These are phyloP conservation scores for Synaphobranchus kaupii DNA, from an alignment of 2,797 vertebrate species.

Conservation along the genomic window DNA sequence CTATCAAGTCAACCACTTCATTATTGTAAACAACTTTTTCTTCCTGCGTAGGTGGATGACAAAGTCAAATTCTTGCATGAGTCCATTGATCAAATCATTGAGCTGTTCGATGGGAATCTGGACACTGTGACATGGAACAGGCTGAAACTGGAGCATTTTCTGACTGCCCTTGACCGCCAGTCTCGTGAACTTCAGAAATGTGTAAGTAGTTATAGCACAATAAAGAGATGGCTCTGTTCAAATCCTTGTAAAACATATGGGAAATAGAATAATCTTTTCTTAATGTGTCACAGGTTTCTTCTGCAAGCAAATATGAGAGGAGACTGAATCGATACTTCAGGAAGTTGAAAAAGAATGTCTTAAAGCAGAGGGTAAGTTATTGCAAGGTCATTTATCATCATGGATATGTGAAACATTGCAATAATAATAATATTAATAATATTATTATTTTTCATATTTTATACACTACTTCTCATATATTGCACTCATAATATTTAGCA, in stretches of 20 bases:
- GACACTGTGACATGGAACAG: slow-evolving; percentile 27
- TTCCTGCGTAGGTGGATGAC: neutral
- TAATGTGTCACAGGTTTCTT: slow-evolving; percentile 16
- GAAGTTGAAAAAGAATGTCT: slow-evolving; percentile 20
- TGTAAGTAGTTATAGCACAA: slow-evolving; percentile 16
- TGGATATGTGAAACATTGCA: neutral
- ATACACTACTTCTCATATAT: too few relatives aligned
- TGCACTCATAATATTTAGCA: too few relatives aligned
- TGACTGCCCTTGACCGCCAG: slow-evolving; percentile 13
- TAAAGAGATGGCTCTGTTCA: neutral
- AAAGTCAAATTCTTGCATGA: neutral
- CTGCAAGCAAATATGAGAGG: neutral
- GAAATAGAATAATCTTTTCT: neutral
- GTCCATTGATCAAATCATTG: neutral
- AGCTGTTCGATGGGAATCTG: slow-evolving; percentile 22
- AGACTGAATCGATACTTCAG: slow-evolving; percentile 24
- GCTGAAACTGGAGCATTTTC: slow-evolving; percentile 23
- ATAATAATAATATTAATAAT: neutral
- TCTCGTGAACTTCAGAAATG: slow-evolving; percentile 7
- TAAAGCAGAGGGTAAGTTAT: slow-evolving; percentile 32
- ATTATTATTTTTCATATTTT: too few relatives aligned
- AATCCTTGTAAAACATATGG: neutral
- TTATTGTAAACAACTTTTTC: neutral
- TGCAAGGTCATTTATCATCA: neutral
- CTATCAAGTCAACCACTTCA: too few relatives aligned